These are phyloP conservation scores for Diaperis boleti DNA, from an alignment of 2,888 invertebrate species.

Conservation along the genomic window DNA sequence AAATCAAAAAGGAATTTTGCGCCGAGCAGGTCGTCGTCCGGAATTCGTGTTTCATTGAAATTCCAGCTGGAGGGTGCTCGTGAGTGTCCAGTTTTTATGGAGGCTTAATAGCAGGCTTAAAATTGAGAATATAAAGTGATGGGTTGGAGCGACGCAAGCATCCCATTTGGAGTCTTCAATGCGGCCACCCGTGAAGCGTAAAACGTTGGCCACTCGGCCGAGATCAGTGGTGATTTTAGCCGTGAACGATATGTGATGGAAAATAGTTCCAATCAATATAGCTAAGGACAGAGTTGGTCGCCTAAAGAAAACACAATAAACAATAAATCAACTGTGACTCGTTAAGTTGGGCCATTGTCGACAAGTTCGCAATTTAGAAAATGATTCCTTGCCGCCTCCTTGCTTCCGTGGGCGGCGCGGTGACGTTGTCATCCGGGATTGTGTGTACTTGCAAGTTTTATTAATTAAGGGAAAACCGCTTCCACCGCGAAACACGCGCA, in stretches of 20 bases:
- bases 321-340: constrained; percentile 34
- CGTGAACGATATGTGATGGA: constrained; percentile 48
- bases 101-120: constrained; percentile 36
- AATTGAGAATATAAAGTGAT: constrained; percentile 44
- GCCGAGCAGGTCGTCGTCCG: constrained; percentile 24
- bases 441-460: constrained; percentile 10
- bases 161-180: constrained; percentile 40
- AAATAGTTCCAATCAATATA: constrained; percentile 47
- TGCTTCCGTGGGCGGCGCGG: neutral
- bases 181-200: constrained; percentile 46
- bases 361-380: constrained; percentile 25
- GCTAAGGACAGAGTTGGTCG: constrained; percentile 41
- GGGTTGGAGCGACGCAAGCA: constrained; percentile 40
- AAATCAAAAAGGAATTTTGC: constrained; percentile 38
- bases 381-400: constrained; percentile 7
- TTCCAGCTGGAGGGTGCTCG: constrained; percentile 31
- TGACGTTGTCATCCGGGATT: constrained; percentile 5
- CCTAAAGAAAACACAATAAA: constrained; percentile 35
- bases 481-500: neutral
- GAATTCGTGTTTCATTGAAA: constrained; percentile 39
- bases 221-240: constrained; percentile 50
- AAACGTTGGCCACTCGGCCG: constrained; percentile 49
- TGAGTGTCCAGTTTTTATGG: constrained; percentile 33
- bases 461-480: constrained; percentile 22
- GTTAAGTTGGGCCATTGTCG: constrained; percentile 10